Evolutionary conservation across 1,140 invertebrate genomes (phyloP), one percentile per base, ranked within the genome.

Genomic region (Plutomurus gul): DNA sequence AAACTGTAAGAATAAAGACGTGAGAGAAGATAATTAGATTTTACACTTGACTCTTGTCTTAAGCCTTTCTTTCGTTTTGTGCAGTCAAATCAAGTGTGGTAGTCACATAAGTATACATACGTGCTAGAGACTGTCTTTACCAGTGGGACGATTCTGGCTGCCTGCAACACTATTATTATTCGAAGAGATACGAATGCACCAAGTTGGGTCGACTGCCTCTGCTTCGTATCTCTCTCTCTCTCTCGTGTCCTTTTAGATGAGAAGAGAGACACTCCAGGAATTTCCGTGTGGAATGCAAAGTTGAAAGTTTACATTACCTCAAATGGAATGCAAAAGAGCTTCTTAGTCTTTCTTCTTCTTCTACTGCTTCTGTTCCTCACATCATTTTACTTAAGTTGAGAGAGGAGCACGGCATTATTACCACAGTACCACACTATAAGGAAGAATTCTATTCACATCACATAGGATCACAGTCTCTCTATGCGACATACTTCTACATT

Each of bases 251-350:
- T 16, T 65, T 25, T n/a, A 65, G 56, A 65, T 65, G 70, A 72
- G 70, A 27, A 72, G 36, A 72, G 70, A 72, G 36, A 20, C 36
- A 22, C 70, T 46, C 39, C 36, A 40, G 70, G 70, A 72, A 72
- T 72, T 72, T 72, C 39, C 13, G 70, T 40, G 40, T 72, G 70
- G 70, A 72, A 72, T 72, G 70, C 70, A 72, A 39, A 72, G 70
- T 72, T 39, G 40, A 72, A 72, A 72, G 70, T 72, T 72, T 72
- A 72, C 70, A 43, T 72, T 72, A 43, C 70, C 70, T 72, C 70
- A 72, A 72, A 72, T 72, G 70, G 70, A 72, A 72, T 72, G 70
- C 70, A 43, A 72, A 72, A 43, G 70, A 72, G 70, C 70, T 39
- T 8, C 70, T 72, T 72, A 8, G 8, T 72, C 70, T 72, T 72